Base-by-base conservation (phyloP, 2,797 vertebrate species). In the Lithobates sylvaticus region DNA sequence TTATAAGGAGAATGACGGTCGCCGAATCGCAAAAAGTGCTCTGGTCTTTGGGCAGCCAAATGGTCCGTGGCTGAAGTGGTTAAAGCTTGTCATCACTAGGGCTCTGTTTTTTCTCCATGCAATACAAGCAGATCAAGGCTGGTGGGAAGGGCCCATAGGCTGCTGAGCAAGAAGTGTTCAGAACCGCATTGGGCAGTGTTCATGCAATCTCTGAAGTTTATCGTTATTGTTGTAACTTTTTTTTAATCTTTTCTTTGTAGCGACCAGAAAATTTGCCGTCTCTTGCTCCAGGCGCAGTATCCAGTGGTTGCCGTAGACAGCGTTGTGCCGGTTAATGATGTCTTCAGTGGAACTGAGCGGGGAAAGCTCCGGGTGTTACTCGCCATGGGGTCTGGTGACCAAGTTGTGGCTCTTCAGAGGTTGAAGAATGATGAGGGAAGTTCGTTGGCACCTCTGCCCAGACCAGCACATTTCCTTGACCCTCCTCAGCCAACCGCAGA, bases 291-390 rank as follows among this genome's bases (percentile, higher is more conserved):
- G 92, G 96, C 97, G 0, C 97, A 96, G 89, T 99, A 96, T 89
- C 98, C 98, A 0, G 97, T 99, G 89, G 92, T 99, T 88, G 97
- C 96, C 15, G 96, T 97, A 8, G 98, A 99, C 89, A 93, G 95
- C 92, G 95, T 94, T 83, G 92, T 98, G 95, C 96, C 97, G 0
- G 94, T 99, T 75, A 83, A 96, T 0, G 96, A 99, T 12, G 94
- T 99, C 69, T 98, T 98, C 89, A 95, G 93, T 0, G 97, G 97
- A 42, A 92, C 78, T 71, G 94, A 92, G 18, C 94, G 93, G 0
- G 98, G 98, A 68, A 95, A 91, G 87, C 96, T 99, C 47, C 92
- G 95, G 81, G 97, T 98, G n/a, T 74, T 96, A 87, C 89, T 99
- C 91, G 98, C 98, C 0, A 97, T 99, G 96, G 98, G 98, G 0